Percentiles rank a stretch among this genome's conserved stretches.
These are phyloP conservation scores for Erpetoichthys calabaricus DNA, from an alignment of 2,797 vertebrate species.

Conservation along the genomic window DNA sequence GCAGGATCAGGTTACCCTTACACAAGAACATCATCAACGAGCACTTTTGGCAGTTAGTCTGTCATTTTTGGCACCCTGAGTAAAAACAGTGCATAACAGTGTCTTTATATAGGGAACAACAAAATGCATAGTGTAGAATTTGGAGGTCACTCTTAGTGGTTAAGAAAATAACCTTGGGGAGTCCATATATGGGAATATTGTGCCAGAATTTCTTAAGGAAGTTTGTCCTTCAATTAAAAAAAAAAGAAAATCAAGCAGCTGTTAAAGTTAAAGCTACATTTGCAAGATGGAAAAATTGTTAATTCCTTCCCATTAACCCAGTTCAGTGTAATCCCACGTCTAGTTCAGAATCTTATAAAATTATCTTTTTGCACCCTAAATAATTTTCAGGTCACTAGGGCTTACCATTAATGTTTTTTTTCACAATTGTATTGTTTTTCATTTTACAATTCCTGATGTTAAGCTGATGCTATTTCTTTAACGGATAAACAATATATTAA, in stretches of 20 bases:
- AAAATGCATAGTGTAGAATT: constrained; percentile 43
- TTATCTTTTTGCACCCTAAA: no score
- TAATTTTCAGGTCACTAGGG: no score
- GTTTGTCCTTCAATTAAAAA: neutral
- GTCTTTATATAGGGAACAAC: constrained; percentile 43
- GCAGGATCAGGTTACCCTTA: constrained; percentile 23
- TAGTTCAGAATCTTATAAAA: neutral
- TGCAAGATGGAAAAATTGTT: constrained; percentile 9
- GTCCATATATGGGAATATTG: constrained; percentile 16
- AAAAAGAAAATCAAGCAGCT: no score
- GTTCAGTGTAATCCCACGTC: constrained; percentile 10
- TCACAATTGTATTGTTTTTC: no score
- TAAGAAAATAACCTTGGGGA: constrained; percentile 46
- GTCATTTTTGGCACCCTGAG: constrained; percentile 21
- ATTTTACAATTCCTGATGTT: no score
- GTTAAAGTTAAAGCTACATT: constrained; percentile 12
- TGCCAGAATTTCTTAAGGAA: constrained; percentile 18
- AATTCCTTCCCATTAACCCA: constrained; percentile 18
- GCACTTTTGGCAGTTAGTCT: constrained; percentile 19
- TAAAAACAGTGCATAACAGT: constrained; percentile 24
- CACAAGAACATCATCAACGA: constrained; percentile 25
- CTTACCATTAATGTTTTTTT: no score
- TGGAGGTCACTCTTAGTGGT: constrained; percentile 50
- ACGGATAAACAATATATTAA: neutral
- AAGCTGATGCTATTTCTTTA: no score